Evolutionary conservation across 1,140 invertebrate species (phyloP).

Genomic region (Trinorchestia longiramus): DNA sequence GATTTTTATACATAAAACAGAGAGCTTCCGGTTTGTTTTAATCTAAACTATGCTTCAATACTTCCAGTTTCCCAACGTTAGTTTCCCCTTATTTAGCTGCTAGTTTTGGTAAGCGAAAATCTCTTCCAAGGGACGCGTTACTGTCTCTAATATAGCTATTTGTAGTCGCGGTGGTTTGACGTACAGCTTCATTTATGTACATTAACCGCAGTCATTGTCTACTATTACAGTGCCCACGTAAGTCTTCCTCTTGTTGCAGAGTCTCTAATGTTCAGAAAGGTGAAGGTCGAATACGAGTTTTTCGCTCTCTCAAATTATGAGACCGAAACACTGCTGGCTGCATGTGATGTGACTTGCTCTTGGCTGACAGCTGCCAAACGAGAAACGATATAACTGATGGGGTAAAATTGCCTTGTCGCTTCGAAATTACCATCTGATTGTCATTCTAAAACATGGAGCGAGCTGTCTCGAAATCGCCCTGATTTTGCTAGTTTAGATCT

Average conservation of each 20-base stretch:
- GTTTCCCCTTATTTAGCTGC: background rate
- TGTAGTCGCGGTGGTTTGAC: background rate
- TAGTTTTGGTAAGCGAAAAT: background rate
- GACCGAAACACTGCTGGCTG: background rate
- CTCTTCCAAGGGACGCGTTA: background rate
- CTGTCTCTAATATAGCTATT: background rate
- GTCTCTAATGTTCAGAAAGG: background rate
- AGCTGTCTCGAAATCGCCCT: background rate
- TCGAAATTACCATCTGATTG: background rate
- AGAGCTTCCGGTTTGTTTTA: background rate
- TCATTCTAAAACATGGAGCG: background rate
- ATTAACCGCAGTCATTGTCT: background rate
- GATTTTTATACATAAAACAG: background rate
- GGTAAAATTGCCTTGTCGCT: background rate
- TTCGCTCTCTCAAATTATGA: background rate
- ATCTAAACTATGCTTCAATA: background rate
- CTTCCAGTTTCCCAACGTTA: background rate
- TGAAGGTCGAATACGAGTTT: background rate
- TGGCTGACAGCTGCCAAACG: background rate
- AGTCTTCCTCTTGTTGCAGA: background rate
- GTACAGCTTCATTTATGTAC: too few relatives aligned
- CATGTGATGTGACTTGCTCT: background rate
- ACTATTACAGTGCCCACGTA: background rate
- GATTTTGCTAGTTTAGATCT: background rate
- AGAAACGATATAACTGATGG: background rate